A percentile compares a stretch with the other conserved stretches of the same genome.
These are phyloP conservation scores for Musca domestica DNA, from an alignment of 1,140 invertebrate genomes.

Conservation along the genomic window DNA sequence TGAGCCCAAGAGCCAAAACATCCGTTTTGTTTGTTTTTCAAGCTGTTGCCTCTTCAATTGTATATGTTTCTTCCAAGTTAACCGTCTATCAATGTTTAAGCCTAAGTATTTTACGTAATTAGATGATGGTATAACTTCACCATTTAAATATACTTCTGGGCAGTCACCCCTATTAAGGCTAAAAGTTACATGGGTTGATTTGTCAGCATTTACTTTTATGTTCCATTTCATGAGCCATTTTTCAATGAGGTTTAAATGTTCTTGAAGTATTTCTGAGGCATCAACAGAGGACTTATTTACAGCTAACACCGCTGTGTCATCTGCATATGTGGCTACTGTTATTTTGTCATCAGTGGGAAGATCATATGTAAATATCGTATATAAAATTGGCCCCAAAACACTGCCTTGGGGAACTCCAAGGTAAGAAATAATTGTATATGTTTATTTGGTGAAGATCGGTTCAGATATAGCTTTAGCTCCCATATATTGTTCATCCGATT, in stretches of 20 bases:
- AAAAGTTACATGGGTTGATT: not conserved
- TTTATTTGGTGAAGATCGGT: too few species aligned
- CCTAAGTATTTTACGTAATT: conserved; percentile 7
- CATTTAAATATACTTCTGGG: not conserved
- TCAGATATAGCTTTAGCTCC: too few species aligned
- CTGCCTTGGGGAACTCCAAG: not conserved
- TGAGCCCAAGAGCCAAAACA: not conserved
- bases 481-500: too few species aligned
- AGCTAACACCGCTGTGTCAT: not conserved
- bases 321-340: not conserved
- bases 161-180: not conserved
- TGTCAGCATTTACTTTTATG: not conserved
- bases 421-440: too few species aligned
- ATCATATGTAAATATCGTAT: too few species aligned
- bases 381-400: too few species aligned
- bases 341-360: too few species aligned
- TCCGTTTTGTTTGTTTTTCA: not conserved
- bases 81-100: not conserved
- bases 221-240: not conserved
- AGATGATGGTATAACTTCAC: not conserved
- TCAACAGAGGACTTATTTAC: not conserved
- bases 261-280: not conserved
- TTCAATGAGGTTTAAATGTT: not conserved
- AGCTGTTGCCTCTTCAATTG: not conserved
- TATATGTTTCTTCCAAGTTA: conserved; percentile 2